Base-by-base conservation (phyloP, 2,888 invertebrate genomes). In the Crocallis elinguaria region DNA sequence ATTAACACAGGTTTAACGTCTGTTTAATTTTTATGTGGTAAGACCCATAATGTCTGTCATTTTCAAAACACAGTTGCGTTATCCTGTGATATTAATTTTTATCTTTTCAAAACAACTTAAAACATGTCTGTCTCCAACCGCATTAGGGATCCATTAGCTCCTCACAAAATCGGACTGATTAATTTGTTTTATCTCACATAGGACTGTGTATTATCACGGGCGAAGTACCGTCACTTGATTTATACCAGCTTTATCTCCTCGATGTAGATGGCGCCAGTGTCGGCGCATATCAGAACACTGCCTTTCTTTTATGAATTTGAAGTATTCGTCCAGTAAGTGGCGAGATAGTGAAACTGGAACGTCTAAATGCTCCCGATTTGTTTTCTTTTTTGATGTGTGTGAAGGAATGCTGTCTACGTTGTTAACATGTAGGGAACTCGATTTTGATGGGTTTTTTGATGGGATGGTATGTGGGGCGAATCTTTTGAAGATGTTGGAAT, bases 121-220 rank as follows among this genome's bases (percentile, higher is more conserved):
- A 71, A 69, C 73, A 71, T 68, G 70, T 68, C 61, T 64, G 57
- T 60, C 51, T 46, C 48, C 48, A 49, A 37, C 55, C 69, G 71
- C 81, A 82, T 82, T 84, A 80, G 77, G 77, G 78, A 73, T 77
- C 84, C 84, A 84, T 84, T 84, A 84, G 74, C 60, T 57, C 57
- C 62, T 42, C 63, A 66, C 63, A 57, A 66, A 73, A 67, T 63
- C 58, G 35, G 66, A 68, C 78, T 77, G 82, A 82, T 82, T 82
- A 82, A 82, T 82, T 57, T 52, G 67, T 69, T 70, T 80, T 81
- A 81, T 80, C 79, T 70, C 58, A 46, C 58, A 51, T 42, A 51
- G 57, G 66, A 57, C 66, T 62, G 67, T 42, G 63, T 57, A 58
- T 77, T 81, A 82, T 82, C 80, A 73, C 56, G 14, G 29, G 45